Conservation (phyloP, 2,797 vertebrate genomes). For the Arctocebus calabarensis region DNA sequence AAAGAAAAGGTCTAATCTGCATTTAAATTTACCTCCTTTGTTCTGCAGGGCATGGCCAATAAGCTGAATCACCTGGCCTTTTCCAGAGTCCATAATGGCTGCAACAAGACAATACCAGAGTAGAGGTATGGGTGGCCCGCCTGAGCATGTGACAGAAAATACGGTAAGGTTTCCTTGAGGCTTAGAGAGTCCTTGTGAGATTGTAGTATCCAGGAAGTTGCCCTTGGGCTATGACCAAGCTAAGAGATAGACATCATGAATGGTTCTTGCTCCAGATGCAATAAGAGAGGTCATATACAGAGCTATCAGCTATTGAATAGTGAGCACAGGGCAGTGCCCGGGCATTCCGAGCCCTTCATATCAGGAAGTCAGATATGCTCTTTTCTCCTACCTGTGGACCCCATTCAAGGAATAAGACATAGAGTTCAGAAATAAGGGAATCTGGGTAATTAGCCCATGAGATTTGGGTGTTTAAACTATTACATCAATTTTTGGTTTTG, state of each 20-base stretch:
- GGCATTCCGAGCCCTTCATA: neutral
- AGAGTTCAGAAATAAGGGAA: neutral
- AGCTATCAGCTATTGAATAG: neutral
- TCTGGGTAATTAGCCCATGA: neutral
- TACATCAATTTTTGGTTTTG: slow-evolving; percentile 1
- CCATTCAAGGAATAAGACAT: neutral
- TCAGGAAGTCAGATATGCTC: neutral
- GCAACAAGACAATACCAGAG: neutral
- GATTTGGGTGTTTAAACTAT: neutral
- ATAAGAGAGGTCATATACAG: neutral
- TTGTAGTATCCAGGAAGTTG: neutral
- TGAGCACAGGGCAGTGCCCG: neutral
- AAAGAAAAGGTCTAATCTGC: neutral
- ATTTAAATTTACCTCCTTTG: neutral
- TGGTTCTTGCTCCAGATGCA: neutral
- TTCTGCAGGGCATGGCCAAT: neutral
- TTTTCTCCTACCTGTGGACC: neutral
- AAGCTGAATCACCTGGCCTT: neutral
- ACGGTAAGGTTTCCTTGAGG: neutral
- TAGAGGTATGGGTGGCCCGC: neutral
- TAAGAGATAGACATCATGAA: neutral
- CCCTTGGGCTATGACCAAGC: neutral
- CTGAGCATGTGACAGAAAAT: neutral
- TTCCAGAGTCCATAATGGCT: neutral
- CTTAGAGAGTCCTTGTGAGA: neutral